Conservation (phyloP, 1,140 invertebrate genomes). For the Olivierus martensii region DNA sequence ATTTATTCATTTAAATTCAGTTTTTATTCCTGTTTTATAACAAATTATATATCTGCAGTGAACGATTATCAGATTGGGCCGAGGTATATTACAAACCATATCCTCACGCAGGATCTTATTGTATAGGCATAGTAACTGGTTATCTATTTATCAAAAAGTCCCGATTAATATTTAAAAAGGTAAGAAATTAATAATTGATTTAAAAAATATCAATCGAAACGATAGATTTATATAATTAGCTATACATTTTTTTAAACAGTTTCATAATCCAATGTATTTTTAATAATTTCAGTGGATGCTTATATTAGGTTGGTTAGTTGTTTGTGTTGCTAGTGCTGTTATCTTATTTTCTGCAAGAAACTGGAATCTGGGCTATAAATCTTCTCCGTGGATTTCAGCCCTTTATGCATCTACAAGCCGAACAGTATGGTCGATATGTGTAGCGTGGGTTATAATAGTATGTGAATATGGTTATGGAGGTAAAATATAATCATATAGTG, state of each 20-base stretch:
- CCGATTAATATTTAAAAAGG: too few species aligned
- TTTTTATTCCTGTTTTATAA: too few species aligned
- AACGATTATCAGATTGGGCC: neutral
- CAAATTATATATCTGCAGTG: too few species aligned
- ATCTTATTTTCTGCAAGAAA: neutral
- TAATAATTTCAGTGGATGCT: neutral
- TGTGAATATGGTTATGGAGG: neutral
- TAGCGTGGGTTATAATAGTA: neutral
- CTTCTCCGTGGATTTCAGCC: too few species aligned
- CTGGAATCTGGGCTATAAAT: neutral
- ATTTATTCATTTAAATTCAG: too few species aligned
- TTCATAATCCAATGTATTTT: neutral
- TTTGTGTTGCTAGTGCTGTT: too few species aligned
- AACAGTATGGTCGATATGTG: neutral
- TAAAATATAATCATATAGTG: too few species aligned
- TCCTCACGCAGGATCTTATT: slow-evolving; percentile 1
- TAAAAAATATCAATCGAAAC: too few species aligned
- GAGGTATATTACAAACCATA: neutral
- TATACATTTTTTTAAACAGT: too few species aligned
- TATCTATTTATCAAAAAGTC: neutral
- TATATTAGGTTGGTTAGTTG: neutral
- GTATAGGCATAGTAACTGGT: slow-evolving; percentile 5
- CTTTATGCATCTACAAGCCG: neutral
- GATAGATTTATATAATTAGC: too few species aligned
- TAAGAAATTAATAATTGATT: too few species aligned